phyloP scores from a whole-genome alignment of 2,888 invertebrate species.

The Mythimna ferrago region DNA sequence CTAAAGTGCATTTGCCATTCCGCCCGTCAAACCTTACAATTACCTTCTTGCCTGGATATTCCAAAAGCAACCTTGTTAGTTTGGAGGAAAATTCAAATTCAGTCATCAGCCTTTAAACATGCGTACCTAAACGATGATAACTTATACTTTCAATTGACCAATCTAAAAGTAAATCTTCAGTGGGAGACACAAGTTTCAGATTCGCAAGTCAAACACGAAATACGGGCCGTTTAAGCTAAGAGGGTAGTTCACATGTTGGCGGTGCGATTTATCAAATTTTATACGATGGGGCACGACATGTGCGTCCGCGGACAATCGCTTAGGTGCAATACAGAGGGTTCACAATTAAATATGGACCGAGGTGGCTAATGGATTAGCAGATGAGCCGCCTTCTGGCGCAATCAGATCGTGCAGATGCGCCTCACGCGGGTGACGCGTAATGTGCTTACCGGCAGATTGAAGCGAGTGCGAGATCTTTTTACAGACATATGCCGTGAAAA shows the following conservation, averaged over 20 bases:
- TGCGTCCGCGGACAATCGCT: constrained; percentile 86
- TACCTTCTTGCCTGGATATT: constrained; percentile 63
- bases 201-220: constrained; percentile 64
- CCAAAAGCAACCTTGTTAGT: constrained; percentile 65
- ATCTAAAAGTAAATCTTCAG: constrained; percentile 61
- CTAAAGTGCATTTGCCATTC: constrained; percentile 88
- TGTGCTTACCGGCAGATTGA: constrained; percentile 60
- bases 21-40: constrained; percentile 84
- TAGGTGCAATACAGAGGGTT: constrained; percentile 73
- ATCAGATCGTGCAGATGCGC: constrained; percentile 84
- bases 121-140: constrained; percentile 81
- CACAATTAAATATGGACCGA: constrained; percentile 87
- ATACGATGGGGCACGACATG: constrained; percentile 88
- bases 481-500: constrained; percentile 46
- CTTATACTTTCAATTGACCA: constrained; percentile 67
- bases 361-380: constrained; percentile 89
- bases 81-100: constrained; percentile 61
- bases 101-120: constrained; percentile 62
- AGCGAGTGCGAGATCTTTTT: constrained; percentile 43
- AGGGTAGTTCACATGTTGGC: constrained; percentile 90
- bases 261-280: constrained; percentile 90
- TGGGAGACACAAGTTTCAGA: constrained; percentile 57
- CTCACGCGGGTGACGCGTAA: constrained; percentile 74
- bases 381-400: constrained; percentile 85
- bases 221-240: constrained; percentile 87